Conservation (phyloP, 30 jellyfish, hydroid and myxozoan genomes). For the Cassiopea xamachana region DNA sequence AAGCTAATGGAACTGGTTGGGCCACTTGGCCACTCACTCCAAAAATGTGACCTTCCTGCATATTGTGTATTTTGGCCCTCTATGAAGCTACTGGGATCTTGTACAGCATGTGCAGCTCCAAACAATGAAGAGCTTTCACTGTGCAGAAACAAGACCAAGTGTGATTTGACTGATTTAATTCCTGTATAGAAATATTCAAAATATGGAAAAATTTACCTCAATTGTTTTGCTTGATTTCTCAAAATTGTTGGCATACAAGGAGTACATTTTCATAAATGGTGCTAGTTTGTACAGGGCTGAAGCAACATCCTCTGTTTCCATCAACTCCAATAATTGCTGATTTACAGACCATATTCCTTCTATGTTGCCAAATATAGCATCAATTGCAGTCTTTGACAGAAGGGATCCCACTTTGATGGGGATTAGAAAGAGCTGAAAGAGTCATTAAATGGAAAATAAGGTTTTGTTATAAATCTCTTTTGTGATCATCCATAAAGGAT, state of each 20-base stretch:
- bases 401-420: slow-evolving; percentile 80
- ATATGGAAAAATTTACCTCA: slow-evolving; percentile 80
- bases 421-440: slow-evolving; percentile 75
- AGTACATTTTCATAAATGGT: slow-evolving; percentile 87
- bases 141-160: too few relatives aligned
- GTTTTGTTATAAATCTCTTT: not conserved
- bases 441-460: not conserved
- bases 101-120: too few relatives aligned
- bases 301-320: slow-evolving; percentile 89
- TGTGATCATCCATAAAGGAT: too few relatives aligned
- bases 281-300: slow-evolving; percentile 84
- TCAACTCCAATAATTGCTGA: slow-evolving; percentile 70
- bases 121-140: too few relatives aligned
- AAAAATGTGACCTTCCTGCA: too few relatives aligned
- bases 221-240: slow-evolving; percentile 78
- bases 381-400: slow-evolving; percentile 73
- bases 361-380: slow-evolving; percentile 86
- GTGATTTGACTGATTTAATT: too few relatives aligned
- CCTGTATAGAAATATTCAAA: too few relatives aligned
- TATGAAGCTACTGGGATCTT: too few relatives aligned
- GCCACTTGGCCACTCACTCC: too few relatives aligned
- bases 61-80: too few relatives aligned
- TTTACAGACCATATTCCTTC: slow-evolving; percentile 87
- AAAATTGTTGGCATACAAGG: slow-evolving; percentile 93
- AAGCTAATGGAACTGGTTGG: too few relatives aligned